Conservation (phyloP, 1,140 invertebrate species). For the Brevipalpus yothersi region DNA sequence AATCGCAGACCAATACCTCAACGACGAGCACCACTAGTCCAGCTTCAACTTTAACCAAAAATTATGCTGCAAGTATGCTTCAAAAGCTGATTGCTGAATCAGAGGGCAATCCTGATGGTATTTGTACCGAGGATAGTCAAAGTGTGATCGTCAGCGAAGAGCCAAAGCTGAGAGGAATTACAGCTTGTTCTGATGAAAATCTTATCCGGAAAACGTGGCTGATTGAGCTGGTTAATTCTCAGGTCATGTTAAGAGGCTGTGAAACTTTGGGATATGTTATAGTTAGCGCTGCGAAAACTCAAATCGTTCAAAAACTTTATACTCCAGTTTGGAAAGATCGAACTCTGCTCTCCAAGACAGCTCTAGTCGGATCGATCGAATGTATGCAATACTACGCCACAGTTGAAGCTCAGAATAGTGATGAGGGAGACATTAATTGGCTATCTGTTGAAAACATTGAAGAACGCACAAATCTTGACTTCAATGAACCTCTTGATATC, state of each 20-base stretch:
- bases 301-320: constrained; percentile 70
- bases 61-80: constrained; percentile 50
- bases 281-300: constrained; percentile 76
- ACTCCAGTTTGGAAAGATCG: constrained; percentile 70
- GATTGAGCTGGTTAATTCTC: constrained; percentile 82
- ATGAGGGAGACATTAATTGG: constrained; percentile 61
- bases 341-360: constrained; percentile 70
- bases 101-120: constrained; percentile 25
- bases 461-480: constrained; percentile 36
- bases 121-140: constrained; percentile 25
- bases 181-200: constrained; percentile 63
- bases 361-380: constrained; percentile 78
- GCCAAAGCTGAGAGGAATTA: constrained; percentile 49
- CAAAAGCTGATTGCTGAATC: constrained; percentile 78
- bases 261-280: constrained; percentile 92
- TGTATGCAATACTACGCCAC: constrained; percentile 99
- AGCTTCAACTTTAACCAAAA: constrained; percentile 12
- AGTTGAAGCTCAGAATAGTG: constrained; percentile 52
- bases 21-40: background rate
- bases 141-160: constrained; percentile 33
- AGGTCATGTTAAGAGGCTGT: constrained; percentile 80
- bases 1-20: background rate
- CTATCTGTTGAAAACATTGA: constrained; percentile 71
- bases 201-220: constrained; percentile 76
- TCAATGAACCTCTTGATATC: constrained; percentile 49